phyloP scores from a whole-genome alignment of 2,797 vertebrate genomes.

The Hypotaenidia okinawae region DNA sequence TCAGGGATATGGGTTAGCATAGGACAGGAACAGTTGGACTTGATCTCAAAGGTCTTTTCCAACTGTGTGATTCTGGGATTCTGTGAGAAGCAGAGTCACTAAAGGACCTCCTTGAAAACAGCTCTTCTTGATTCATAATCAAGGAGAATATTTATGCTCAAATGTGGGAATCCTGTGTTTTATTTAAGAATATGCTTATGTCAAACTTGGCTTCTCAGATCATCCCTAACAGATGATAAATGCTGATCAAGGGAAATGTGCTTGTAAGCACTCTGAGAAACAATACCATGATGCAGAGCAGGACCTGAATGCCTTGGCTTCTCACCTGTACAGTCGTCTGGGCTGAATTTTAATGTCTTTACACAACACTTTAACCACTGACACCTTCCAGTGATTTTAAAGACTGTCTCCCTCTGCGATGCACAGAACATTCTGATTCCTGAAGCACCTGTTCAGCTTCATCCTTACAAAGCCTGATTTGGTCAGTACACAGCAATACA shows the following conservation, averaged over 20 bases:
- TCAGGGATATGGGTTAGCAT: no score
- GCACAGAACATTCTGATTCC: neutral
- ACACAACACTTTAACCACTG: neutral
- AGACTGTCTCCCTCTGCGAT: neutral
- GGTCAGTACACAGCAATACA: neutral
- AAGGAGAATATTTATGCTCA: neutral
- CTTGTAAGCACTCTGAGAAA: neutral
- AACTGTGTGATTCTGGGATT: no score
- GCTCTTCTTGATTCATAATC: neutral
- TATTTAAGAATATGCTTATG: neutral
- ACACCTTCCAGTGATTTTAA: neutral
- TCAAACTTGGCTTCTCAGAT: neutral
- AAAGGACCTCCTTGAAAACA: neutral
- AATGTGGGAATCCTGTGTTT: neutral
- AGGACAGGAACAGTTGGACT: no score
- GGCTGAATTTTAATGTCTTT: neutral
- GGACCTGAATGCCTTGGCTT: neutral
- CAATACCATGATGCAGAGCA: neutral
- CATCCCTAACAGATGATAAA: neutral
- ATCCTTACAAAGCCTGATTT: neutral
- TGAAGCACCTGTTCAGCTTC: constrained; percentile 11
- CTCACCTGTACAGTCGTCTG: neutral
- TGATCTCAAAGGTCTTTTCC: no score
- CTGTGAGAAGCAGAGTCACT: neutral
- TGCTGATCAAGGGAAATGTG: neutral